Base-by-base conservation (phyloP, 1,140 invertebrate species). In the Neelides sp. region DNA sequence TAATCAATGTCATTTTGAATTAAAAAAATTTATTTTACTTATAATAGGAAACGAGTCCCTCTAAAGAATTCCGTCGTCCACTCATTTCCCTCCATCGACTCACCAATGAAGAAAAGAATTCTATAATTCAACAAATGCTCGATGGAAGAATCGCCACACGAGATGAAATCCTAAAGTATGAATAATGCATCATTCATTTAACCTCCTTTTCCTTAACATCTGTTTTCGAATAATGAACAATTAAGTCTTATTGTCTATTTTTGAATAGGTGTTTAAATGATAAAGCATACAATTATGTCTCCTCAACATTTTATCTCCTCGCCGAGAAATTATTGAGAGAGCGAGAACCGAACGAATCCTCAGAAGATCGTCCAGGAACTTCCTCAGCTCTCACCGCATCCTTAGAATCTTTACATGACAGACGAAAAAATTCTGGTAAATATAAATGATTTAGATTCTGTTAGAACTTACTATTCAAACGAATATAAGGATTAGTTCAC, bases 251-350 rank as follows among this genome's bases (percentile, higher is more conserved):
- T 52, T 55, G 10, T n/a, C 23, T 39, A 53, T 43, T 43, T 48
- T 51, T 60, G 41, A 42, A 39, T 64, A 92, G 88, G 59, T 83
- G 89, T 47, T 69, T 98, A 54, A 89, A 96, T 64, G 86, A 83
- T 65, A 91, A 96, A 72, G 86, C 92, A 64, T 98, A 98, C 70
- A 94, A 95, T 71, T 90, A 98, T 68, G 85, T 98, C 58, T 96
- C 94, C 26, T 95, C 95, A 23, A 98, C 94, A 24, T 98, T 98
- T 72, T 98, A 91, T 72, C 72, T 98, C 59, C 71, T 98, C 54
- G 93, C 92, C 20, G 95, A 98, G 34, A 56, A 52, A 27, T 26
- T 51, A 7, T 36, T 61, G 17, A 41, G 55, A 24, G 59, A 61
- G 17, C 20, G 48, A 37, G 50, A 36, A 13, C 35, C 23, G 7